Evolutionary conservation across 2,797 vertebrate genomes (phyloP).

Genomic region (Sebastes alutus): DNA sequence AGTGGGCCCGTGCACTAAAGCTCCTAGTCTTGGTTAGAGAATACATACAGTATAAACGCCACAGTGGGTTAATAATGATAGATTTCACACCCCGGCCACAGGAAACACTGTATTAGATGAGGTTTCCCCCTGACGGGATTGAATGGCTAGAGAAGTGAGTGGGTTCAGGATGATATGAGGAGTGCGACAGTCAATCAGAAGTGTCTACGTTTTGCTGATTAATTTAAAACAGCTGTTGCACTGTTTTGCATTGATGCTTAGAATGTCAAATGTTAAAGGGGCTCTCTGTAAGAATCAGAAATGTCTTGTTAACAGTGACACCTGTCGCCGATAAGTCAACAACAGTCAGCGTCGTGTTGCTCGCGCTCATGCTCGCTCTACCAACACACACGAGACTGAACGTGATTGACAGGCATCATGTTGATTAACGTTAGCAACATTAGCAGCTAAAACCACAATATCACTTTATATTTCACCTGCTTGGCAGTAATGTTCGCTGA

Average conservation of each 20-base stretch:
- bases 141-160: slow-evolving; percentile 6
- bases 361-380: too few species aligned
- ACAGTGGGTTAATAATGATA: slow-evolving; percentile 58
- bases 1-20: slow-evolving; percentile 22
- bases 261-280: background rate
- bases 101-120: slow-evolving; percentile 36
- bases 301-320: background rate
- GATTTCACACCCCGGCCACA: slow-evolving; percentile 43
- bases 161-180: background rate
- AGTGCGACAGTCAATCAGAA: slow-evolving; percentile 25
- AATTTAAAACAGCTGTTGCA: slow-evolving; percentile 29
- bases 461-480: too few species aligned
- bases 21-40: slow-evolving; percentile 31
- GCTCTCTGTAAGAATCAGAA: background rate
- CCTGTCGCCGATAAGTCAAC: too few species aligned
- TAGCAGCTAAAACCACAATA: too few species aligned
- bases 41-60: slow-evolving; percentile 6
- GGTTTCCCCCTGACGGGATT: slow-evolving; percentile 27
- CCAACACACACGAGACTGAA: too few species aligned
- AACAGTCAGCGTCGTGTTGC: too few species aligned
- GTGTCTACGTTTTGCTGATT: slow-evolving; percentile 14
- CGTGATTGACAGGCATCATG: background rate
- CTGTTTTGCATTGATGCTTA: background rate
- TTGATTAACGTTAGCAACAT: too few species aligned
- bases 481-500: too few species aligned